A percentile compares a stretch with the other conserved stretches of the same genome.
Conservation (phyloP, 2,888 invertebrate genomes). For the Mythimna loreyi region DNA sequence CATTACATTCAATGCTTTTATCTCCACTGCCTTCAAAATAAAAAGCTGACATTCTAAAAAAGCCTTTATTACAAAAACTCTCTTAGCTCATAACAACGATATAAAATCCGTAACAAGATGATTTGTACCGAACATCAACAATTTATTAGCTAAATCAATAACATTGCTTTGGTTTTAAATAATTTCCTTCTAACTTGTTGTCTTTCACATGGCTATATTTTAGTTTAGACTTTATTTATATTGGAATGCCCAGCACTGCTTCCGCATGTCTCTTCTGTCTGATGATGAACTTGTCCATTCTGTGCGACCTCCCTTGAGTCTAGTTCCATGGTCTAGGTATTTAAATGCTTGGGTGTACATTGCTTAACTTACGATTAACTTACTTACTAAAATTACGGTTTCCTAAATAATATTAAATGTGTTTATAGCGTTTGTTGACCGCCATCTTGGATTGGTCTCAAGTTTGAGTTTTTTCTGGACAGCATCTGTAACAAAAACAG, state of each 20-base stretch:
- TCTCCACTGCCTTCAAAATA: slow-evolving; percentile 36
- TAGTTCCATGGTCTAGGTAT: slow-evolving; percentile 66
- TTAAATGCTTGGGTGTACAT: slow-evolving; percentile 87
- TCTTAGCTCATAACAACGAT: slow-evolving; percentile 82
- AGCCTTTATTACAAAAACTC: slow-evolving; percentile 84
- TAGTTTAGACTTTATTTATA: slow-evolving; percentile 77
- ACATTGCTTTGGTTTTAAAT: slow-evolving; percentile 68
- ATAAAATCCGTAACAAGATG: slow-evolving; percentile 77
- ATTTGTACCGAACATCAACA: slow-evolving; percentile 74
- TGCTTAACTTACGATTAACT: slow-evolving; percentile 80
- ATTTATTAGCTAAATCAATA: slow-evolving; percentile 66
- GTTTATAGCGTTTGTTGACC: slow-evolving; percentile 77
- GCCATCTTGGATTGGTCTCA: slow-evolving; percentile 82
- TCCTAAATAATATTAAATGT: slow-evolving; percentile 78
- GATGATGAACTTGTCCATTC: slow-evolving; percentile 50
- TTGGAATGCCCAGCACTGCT: slow-evolving; percentile 88
- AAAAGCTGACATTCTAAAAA: slow-evolving; percentile 70
- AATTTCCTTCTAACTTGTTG: slow-evolving; percentile 72
- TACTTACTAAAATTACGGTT: slow-evolving; percentile 88
- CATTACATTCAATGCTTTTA: background rate
- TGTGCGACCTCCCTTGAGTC: slow-evolving; percentile 39
- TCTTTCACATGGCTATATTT: slow-evolving; percentile 80
- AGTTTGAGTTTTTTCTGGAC: slow-evolving; percentile 73
- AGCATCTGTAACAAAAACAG: slow-evolving; percentile 80
- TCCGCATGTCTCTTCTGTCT: slow-evolving; percentile 48